phyloP scores from a whole-genome alignment of 2,797 vertebrate species.

The Epinephelus coioides region DNA sequence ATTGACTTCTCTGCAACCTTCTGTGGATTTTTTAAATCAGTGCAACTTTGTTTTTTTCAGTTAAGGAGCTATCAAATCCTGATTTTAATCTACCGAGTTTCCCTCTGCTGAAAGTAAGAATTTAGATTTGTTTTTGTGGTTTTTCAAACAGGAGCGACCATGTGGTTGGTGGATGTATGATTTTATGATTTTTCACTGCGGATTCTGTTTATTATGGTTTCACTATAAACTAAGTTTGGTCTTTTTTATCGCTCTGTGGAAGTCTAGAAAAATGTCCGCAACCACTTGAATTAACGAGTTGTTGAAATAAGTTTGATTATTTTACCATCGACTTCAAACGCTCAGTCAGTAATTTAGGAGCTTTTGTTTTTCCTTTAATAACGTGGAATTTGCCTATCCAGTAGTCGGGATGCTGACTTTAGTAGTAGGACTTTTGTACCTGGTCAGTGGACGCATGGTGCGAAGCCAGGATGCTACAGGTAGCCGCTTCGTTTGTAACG shows the following conservation, averaged over 20 bases:
- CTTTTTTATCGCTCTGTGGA: slow-evolving; percentile 38
- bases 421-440: slow-evolving; percentile 82
- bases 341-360: slow-evolving; percentile 8
- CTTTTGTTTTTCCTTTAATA: neutral
- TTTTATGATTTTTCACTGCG: slow-evolving; percentile 47
- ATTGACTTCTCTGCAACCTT: slow-evolving; percentile 38
- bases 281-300: slow-evolving; percentile 21
- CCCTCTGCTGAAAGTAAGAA: slow-evolving; percentile 43
- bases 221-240: slow-evolving; percentile 30
- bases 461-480: slow-evolving; percentile 82
- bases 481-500: slow-evolving; percentile 95
- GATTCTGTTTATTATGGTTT: slow-evolving; percentile 33
- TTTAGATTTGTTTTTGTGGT: slow-evolving; percentile 13
- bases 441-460: slow-evolving; percentile 73
- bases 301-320: slow-evolving; percentile 50
- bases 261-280: slow-evolving; percentile 33
- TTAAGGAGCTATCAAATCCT: slow-evolving; percentile 13
- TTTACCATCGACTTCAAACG: neutral
- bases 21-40: slow-evolving; percentile 46
- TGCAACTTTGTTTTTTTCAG: slow-evolving; percentile 34
- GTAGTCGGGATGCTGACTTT: slow-evolving; percentile 84
- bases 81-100: slow-evolving; percentile 19
- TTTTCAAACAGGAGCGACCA: slow-evolving; percentile 32
- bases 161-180: slow-evolving; percentile 65
- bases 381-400: slow-evolving; percentile 15